Base-by-base conservation (phyloP, 1,140 invertebrate genomes). In the Dendroctonus valens region DNA sequence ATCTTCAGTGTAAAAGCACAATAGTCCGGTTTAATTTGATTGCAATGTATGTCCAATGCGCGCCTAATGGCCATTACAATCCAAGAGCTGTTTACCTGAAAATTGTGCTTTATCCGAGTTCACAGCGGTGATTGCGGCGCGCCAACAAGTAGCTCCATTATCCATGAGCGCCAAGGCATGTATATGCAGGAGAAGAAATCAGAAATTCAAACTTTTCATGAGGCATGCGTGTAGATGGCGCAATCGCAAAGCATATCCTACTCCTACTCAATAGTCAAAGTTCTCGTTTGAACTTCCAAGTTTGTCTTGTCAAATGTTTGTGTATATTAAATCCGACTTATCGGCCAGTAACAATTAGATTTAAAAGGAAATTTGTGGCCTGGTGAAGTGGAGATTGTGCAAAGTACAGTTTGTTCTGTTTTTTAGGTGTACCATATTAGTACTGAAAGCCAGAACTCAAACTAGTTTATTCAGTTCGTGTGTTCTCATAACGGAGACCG, bases 401-500 rank as follows among this genome's bases (percentile, higher is more conserved):
- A 26, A 58, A 40, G 7, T 58, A 46, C 12, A 8, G 8, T 58
- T 58, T 58, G 26, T 55, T 59, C 38, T 6, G 46, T 59, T 48
- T 49, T 59, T 50, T 48, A 49, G 26, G 26, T 38, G 38, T 38
- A 37, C 0, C 26, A 11, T 50, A 7, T 48, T 59, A 50, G 58
- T 39, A 11, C 38, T 40, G 48, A 52, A 12, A 41, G 42, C 41
- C 11, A 5, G 8, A 49, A 61, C 26, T 53, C 42, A 40, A 55
- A 69, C 70, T 69, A 70, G 62, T 67, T 57, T 41, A 50, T 68
- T 69, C 69, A 61, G 61, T 74, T 77, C 74, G 67, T 72, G 69
- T 46, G 63, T 48, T 15, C 15, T 59, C 41, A 74, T 76, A 76
- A 77, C 72, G 72, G 72, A 61, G 62, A 73, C 76, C 76, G 77